A percentile compares a stretch with the other conserved stretches of the same genome.
These are phyloP conservation scores for Pissodes strobi DNA, from an alignment of 1,140 invertebrate genomes.

Conservation along the genomic window DNA sequence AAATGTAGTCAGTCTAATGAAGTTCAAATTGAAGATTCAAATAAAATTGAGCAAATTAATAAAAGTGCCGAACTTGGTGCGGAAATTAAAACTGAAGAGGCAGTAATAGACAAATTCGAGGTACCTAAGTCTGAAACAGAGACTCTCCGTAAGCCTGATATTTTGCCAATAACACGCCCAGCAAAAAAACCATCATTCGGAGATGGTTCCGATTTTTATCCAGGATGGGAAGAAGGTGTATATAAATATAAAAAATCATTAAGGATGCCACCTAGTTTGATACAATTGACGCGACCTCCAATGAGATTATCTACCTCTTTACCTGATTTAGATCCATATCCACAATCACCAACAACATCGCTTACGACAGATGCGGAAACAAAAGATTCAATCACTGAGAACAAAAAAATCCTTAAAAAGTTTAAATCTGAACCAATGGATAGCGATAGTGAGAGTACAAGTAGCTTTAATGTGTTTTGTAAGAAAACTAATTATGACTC, in stretches of 20 bases:
- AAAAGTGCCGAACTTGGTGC: too few species aligned
- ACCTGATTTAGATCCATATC: constrained; percentile 73
- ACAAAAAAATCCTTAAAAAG: constrained; percentile 32
- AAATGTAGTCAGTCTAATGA: too few species aligned
- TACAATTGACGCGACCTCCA: constrained; percentile 71
- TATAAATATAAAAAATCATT: constrained; percentile 80
- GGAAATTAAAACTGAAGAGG: too few species aligned
- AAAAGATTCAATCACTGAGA: constrained; percentile 28
- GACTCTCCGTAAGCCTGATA: too few species aligned
- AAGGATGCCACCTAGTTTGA: constrained; percentile 75
- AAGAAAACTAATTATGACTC: constrained; percentile 68
- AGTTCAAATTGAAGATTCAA: too few species aligned
- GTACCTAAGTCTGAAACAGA: too few species aligned
- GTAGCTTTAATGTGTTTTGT: constrained; percentile 62
- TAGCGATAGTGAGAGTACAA: constrained; percentile 70
- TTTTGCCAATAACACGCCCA: constrained; percentile 34
- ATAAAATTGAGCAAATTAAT: too few species aligned
- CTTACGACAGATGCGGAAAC: constrained; percentile 58
- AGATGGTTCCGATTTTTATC: constrained; percentile 73
- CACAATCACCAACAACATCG: constrained; percentile 67
- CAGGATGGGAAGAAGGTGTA: constrained; percentile 80
- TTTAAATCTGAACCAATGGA: constrained; percentile 61
- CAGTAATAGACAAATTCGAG: too few species aligned
- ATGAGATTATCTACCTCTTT: constrained; percentile 70
- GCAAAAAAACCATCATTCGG: constrained; percentile 68